phyloP scores from a whole-genome alignment of 92 coral and sea anemone species.

The Blastomussa wellsi region DNA sequence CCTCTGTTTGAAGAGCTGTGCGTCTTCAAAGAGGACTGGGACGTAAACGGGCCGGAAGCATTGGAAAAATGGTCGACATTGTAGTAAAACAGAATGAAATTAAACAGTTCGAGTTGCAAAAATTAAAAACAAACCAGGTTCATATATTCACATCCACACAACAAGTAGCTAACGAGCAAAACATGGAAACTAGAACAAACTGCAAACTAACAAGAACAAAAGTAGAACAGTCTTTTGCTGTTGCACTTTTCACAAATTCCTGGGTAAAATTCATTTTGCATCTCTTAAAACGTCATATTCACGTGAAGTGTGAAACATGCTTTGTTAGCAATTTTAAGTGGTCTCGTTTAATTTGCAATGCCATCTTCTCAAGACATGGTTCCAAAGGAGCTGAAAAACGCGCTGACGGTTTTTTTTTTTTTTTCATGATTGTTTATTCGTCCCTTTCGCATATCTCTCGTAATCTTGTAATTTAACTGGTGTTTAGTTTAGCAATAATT shows the following conservation, averaged over 20 bases:
- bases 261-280: neutral
- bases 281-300: neutral
- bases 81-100: neutral
- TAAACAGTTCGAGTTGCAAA: neutral
- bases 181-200: neutral
- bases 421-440: neutral
- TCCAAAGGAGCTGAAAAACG: neutral
- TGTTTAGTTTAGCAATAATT: no score
- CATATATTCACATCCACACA: neutral
- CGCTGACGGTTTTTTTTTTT: neutral
- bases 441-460: no score
- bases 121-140: neutral
- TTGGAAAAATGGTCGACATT: constrained; percentile 71
- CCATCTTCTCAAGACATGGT: neutral
- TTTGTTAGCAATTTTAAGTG: neutral
- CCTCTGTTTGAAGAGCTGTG: constrained; percentile 88
- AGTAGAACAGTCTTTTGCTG: neutral
- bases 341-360: neutral
- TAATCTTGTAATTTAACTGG: no score
- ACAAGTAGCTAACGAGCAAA: neutral
- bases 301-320: neutral
- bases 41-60: constrained; percentile 79
- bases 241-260: neutral
- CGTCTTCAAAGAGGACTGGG: constrained; percentile 90
- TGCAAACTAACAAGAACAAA: neutral